Evolutionary conservation across 2,888 invertebrate genomes (phyloP), one percentile per base, ranked within the genome.

Genomic region (Eupsilia transversa): DNA sequence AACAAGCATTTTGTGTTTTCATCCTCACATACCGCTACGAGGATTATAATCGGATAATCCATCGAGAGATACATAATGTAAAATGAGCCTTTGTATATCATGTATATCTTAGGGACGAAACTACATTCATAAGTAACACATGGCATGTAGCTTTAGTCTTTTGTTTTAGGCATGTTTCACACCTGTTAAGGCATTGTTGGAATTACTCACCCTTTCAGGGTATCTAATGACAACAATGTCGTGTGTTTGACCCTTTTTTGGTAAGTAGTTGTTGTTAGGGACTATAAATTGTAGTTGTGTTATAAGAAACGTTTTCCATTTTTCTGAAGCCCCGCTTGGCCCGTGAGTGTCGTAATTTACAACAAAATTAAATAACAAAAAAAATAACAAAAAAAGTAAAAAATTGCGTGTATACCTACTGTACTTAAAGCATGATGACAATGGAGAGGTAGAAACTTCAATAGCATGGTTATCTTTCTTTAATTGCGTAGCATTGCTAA

Each of bases 141-240:
- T 59, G 27, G 35, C 41, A 35, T 43, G 14, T 43, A 27, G 52
- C 35, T 56, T 46, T 23, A 57, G 20, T 20, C 59, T 49, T 63
- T 65, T 59, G 33, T 74, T 64, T 14, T 20, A 23, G 56, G 17
- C 12, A 30, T 17, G 43, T 56, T 41, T 56, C 35, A 27, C 38
- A 64, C 41, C 57, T 57, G 56, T 56, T 30, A 12, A 0, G 33
- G 49, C 27, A 64, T 65, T 65, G 57, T 74, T 74, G 10, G 59
- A 20, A 6, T 27, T 52, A 41, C n/a, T n/a, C n/a, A n/a, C 41
- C 52, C 33, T 33, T 52, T 41, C 3, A 17, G 52, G 20, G 33
- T 52, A 43, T 5, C 20, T 43, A 59, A 35, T 46, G 38, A 35
- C 7, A 38, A 60, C 33, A 73, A 59, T 41, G 49, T 41, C 30